Conservation (phyloP, 30 jellyfish, hydroid and myxozoan genomes). For the Morbakka virulenta region DNA sequence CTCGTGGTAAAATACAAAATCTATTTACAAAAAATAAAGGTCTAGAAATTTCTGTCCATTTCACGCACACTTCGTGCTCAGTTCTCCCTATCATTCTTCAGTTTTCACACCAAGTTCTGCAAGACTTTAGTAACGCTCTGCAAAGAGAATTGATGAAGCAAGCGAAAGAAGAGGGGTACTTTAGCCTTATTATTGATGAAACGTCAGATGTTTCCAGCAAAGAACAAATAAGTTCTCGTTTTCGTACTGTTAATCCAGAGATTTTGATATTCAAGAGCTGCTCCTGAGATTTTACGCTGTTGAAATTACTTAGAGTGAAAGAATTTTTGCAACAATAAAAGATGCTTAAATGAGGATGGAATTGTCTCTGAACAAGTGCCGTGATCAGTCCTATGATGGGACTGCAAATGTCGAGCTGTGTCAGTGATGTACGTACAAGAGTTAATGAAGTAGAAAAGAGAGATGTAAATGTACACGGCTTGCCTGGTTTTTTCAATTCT, state of each 20-base stretch:
- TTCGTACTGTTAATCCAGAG: constrained; percentile 3
- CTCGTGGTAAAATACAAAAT: too few species aligned
- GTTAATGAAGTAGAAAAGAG: constrained; percentile 18
- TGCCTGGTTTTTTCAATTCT: constrained; percentile 30
- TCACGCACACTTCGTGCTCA: too few species aligned
- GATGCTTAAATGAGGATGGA: constrained; percentile 24
- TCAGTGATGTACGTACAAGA: constrained; percentile 41
- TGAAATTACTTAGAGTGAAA: constrained; percentile 14
- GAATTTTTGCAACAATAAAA: constrained; percentile 1
- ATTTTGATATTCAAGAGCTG: constrained; percentile 7
- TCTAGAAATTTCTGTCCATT: too few species aligned
- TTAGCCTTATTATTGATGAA: constrained; percentile 31
- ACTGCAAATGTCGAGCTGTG: constrained; percentile 20
- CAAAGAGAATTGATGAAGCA: constrained; percentile 38
- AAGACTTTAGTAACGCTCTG: constrained; percentile 38
- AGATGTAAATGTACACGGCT: constrained; percentile 8
- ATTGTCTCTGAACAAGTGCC: constrained; percentile 7
- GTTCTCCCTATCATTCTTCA: too few species aligned
- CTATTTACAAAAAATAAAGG: too few species aligned
- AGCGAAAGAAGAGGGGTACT: constrained; percentile 36
- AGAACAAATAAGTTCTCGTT: constrained; percentile 39
- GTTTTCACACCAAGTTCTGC: constrained; percentile 42
- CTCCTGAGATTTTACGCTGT: constrained; percentile 19
- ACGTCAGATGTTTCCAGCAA: constrained; percentile 31
- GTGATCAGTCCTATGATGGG: constrained; percentile 27